Percentiles rank a stretch among this genome's conserved stretches.
Conservation (phyloP, 2,797 vertebrate species). For the Tragelaphus eurycerus region DNA sequence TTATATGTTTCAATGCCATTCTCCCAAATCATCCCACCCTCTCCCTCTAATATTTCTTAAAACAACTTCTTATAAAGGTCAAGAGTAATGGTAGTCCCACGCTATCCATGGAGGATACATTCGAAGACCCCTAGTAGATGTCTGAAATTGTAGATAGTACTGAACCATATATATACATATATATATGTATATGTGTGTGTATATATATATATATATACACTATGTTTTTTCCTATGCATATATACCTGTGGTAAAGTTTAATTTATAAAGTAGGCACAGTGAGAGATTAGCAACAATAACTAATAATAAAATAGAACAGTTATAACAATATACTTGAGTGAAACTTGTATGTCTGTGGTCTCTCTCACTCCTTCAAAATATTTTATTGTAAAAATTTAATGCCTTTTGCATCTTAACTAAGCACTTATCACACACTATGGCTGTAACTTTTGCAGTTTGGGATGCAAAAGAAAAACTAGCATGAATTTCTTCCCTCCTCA, state of each 20-base stretch:
- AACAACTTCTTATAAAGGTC: not conserved
- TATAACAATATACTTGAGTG: not conserved
- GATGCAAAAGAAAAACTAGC: not conserved
- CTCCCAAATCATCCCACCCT: no score
- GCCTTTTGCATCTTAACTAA: not conserved
- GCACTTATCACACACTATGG: not conserved
- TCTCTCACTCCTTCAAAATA: not conserved
- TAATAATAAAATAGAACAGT: not conserved
- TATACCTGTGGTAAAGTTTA: not conserved
- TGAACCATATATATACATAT: not conserved
- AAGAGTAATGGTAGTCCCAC: not conserved
- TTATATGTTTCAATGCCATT: no score
- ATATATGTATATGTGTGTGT: rapidly evolving
- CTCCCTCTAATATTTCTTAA: not conserved
- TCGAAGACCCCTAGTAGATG: not conserved
- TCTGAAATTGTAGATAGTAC: not conserved
- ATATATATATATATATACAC: rapidly evolving
- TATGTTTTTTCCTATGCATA: not conserved
- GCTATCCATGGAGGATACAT: not conserved
- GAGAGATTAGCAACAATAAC: not conserved
- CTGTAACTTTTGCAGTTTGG: not conserved
- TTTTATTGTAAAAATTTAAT: not conserved
- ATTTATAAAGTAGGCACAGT: not conserved
- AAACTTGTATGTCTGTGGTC: not conserved
- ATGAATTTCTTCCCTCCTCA: not conserved